Evolutionary conservation across 2,888 invertebrate species (phyloP), one percentile per base, ranked within the genome.

Genomic region (Drosophila tripunctata): DNA sequence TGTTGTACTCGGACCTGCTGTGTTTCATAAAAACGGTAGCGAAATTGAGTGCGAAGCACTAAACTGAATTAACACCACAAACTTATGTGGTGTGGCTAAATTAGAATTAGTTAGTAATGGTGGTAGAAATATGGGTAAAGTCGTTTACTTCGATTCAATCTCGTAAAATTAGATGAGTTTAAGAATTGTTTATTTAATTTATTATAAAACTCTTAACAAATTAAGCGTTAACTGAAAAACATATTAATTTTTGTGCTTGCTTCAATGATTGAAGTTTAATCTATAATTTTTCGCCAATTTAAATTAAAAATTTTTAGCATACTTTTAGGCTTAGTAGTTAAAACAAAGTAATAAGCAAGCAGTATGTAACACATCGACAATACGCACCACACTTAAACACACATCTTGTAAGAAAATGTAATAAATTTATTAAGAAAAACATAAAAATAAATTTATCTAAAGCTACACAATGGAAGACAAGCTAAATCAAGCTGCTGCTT

Each of bases 31-130:
- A 68, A 57, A 44, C 27, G 43, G 45, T 47, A 58, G 35, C 44
- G 62, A 58, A 67, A 75, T 70, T 61, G 62, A 50, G 68, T 60
- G 58, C 63, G 62, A 54, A 50, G 62, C 69, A 68, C 58, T 68
- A 69, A 82, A 73, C 74, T 66, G 83, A 82, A 82, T 82, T 71
- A 78, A 58, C 68, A 65, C 62, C 75, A 54, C 74, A 76, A 78
- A 82, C 74, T 82, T 78, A 81, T 82, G 78, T 65, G 65, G 61
- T 41, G 61, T 41, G 48, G 68, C 44, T 40, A 47, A 51, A 43
- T 33, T 31, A 27, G 14, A 0, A 7, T 48, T 38, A 45, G 55
- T 36, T 22, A 30, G n/a, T n/a, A 38, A 15, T 40, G 27, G 12
- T 33, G 12, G 5, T 15, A 21, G 24, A 47, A 4, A 7, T 14